A percentile compares a stretch with the other conserved stretches of the same genome.
phyloP scores from a whole-genome alignment of 2,797 vertebrate genomes.

The Tenualosa thibaudeaui region DNA sequence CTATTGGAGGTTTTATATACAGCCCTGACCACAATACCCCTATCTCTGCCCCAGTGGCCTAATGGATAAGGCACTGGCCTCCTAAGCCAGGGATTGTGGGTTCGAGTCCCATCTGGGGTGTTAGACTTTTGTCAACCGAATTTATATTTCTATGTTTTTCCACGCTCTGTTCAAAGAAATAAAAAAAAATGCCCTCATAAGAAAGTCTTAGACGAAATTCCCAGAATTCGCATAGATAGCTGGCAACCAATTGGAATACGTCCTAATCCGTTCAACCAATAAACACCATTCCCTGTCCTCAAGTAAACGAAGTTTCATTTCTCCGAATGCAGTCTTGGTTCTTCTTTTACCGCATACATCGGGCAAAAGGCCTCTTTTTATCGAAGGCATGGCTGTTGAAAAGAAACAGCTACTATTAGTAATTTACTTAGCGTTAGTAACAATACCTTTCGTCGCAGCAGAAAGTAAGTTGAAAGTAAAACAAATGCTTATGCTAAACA shows the following conservation, averaged over 20 bases:
- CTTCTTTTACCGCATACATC: background rate
- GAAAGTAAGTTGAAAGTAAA: background rate
- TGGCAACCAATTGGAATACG: background rate
- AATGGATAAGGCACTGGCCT: constrained; percentile 73
- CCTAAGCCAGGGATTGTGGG: constrained; percentile 73
- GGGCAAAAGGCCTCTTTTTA: too few relatives aligned
- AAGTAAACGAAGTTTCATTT: background rate
- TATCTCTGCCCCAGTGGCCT: constrained; percentile 65
- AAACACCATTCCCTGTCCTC: background rate
- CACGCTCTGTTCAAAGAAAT: background rate
- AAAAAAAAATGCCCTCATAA: background rate
- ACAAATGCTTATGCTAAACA: background rate
- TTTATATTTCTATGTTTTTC: too few relatives aligned
- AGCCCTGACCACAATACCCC: background rate
- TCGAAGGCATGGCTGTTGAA: background rate
- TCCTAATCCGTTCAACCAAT: background rate
- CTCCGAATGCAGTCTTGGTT: background rate
- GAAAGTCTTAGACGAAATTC: background rate
- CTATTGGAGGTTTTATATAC: background rate
- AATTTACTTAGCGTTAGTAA: background rate
- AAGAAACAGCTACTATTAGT: background rate
- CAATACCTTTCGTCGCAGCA: background rate
- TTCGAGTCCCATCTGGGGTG: constrained; percentile 70
- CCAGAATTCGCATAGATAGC: background rate
- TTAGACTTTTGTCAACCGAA: too few relatives aligned